Conservation (phyloP, 2,113 vertebrate genomes). For the Struthio camelus region DNA sequence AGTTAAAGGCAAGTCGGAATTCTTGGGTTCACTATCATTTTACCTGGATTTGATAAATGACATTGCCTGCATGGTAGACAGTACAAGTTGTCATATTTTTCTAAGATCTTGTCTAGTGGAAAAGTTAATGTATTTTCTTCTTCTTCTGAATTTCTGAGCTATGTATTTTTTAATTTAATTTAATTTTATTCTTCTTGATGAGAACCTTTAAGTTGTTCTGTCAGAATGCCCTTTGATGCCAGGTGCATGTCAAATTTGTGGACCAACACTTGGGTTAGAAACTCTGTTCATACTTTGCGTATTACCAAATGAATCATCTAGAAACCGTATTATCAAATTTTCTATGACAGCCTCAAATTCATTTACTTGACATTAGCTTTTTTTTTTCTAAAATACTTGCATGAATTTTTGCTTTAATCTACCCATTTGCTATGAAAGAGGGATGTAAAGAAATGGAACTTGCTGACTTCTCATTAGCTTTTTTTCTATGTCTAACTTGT, state of each 20-base stretch:
- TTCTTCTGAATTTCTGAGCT: slow-evolving; percentile 42
- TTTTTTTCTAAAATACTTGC: background rate
- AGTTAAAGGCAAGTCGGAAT: slow-evolving; percentile 33
- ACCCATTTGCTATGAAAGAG: background rate
- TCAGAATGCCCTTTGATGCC: slow-evolving; percentile 57
- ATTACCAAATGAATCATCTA: slow-evolving; percentile 67
- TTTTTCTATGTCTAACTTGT: background rate
- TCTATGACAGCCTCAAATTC: slow-evolving; percentile 58
- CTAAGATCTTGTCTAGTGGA: slow-evolving; percentile 45
- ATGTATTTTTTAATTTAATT: slow-evolving; percentile 47
- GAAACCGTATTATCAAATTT: slow-evolving; percentile 69
- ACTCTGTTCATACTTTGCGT: slow-evolving; percentile 47
- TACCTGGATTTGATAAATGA: slow-evolving; percentile 50
- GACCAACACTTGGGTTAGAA: slow-evolving; percentile 45
- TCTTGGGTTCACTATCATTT: slow-evolving; percentile 36
- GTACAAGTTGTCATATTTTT: slow-evolving; percentile 46
- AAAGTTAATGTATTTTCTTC: slow-evolving; percentile 54
- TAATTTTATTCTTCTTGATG: slow-evolving; percentile 51
- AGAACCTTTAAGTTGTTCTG: slow-evolving; percentile 46
- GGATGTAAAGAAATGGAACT: background rate
- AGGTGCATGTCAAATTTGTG: slow-evolving; percentile 57
- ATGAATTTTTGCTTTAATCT: slow-evolving; percentile 33
- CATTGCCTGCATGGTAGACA: background rate
- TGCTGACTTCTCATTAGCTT: background rate
- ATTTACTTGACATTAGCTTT: slow-evolving; percentile 60